Percentiles rank a stretch among this genome's conserved stretches.
These are phyloP conservation scores for Parotocinclus haroldoi DNA, from an alignment of 2,797 vertebrate species.

Conservation along the genomic window DNA sequence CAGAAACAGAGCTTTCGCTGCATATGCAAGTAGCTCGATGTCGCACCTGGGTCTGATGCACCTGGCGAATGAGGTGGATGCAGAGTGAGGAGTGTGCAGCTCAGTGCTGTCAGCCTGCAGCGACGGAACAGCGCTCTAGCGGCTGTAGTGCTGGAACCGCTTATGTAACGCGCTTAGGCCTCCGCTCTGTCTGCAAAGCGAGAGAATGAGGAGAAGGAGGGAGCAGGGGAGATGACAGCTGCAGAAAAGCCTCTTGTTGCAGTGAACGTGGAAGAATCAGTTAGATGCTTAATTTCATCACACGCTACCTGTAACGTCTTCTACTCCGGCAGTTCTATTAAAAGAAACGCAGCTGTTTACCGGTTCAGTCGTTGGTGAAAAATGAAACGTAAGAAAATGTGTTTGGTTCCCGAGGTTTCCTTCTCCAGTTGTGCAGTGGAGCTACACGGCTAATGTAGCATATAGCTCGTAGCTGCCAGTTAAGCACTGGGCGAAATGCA, in stretches of 20 bases:
- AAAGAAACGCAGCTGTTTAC: no score
- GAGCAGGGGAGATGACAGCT: slow-evolving; percentile 34
- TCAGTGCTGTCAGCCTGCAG: slow-evolving; percentile 22
- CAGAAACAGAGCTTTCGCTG: no score
- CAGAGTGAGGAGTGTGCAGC: slow-evolving; percentile 26
- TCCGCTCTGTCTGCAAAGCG: slow-evolving; percentile 45
- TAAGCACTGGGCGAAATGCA: no score
- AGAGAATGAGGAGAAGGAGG: slow-evolving; percentile 38
- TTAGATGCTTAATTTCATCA: background rate
- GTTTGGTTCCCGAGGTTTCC: background rate
- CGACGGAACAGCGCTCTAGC: slow-evolving; percentile 28
- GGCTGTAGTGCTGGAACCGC: slow-evolving; percentile 66
- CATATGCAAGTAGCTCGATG: background rate
- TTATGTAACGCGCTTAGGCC: slow-evolving; percentile 71
- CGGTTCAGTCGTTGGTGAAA: no score
- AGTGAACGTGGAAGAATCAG: background rate
- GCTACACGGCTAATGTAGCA: no score
- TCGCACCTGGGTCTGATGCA: background rate
- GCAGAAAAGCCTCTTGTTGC: slow-evolving; percentile 18
- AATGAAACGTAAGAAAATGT: background rate
- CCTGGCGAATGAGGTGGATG: background rate
- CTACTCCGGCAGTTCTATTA: background rate
- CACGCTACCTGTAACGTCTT: background rate
- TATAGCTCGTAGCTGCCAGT: no score
- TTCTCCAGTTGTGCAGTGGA: background rate